Evolutionary conservation across 2,888 invertebrate species (phyloP), one percentile per base, ranked within the genome.

Genomic region (Tricholauxania praeusta): DNA sequence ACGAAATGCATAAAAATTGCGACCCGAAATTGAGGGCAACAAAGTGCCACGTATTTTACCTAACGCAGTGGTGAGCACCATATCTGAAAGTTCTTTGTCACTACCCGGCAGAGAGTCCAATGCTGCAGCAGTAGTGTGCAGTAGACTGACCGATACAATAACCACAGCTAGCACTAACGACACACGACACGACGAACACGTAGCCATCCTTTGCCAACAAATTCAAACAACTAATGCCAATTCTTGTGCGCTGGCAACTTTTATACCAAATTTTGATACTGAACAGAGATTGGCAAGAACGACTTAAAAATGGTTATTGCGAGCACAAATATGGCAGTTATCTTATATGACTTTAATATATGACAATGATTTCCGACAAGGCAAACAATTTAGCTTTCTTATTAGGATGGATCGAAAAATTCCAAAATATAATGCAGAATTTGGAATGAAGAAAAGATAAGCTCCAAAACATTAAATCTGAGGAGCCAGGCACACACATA

Each of bases 1-100:
- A 0, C 87, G 86, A 69, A 87, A 87, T 17, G 86, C 87, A 73
- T 85, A 85, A 73, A 87, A 87, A 69, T 83, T 84, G n/a, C 81
- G 79, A 0, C 86, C 86, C 12, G 81, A 79, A 62, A 85, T 82
- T 1, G 87, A 83, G 47, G 83, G 82, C 67, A 87, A 67, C 52
- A 83, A 79, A 0, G 84, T 86, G 28, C 87, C 87, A n/a, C 86
- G 83, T 66, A 87, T 82, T 76, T 85, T 84, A 3, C 87, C 87
- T 62, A 87, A 73, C 1, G 82, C 85, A 10, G 87, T 87, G 65
- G 86, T 85, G 47, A 86, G 77, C 10, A 85, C 82, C 75, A 86
- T 74, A 76, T 86, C 86, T 47, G 86, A 85, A 2, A 86, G 79
- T 57, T 86, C 86, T 72, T 86, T 85, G 59, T 85, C 83, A 59